Evolutionary conservation across 2,888 invertebrate genomes (phyloP), one percentile per base, ranked within the genome.

Genomic region (Orthosia cruda): DNA sequence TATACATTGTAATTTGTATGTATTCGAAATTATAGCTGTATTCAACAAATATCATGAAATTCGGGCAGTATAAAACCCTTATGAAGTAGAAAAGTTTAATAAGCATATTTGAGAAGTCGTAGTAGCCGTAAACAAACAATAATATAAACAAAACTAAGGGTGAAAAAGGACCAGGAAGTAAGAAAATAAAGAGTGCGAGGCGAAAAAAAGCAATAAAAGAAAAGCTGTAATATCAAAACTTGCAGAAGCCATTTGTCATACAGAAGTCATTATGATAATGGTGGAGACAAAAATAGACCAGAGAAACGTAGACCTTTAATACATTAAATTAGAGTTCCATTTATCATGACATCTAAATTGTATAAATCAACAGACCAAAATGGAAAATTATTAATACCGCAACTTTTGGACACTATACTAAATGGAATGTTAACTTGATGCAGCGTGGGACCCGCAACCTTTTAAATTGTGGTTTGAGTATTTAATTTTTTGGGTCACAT

Each of bases 191-290:
- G 13, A 57, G 18, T 61, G 11, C 23, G 13, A 23, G 15, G 26
- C 40, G 26, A n/a, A n/a, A 20, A 20, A 58, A 5, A 15, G 49
- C 61, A 62, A 55, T 65, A 72, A 55, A 61, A 2, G 5, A 26
- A 65, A 65, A 18, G 45, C 47, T 57, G 16, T 76, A 23, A 54
- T 72, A 82, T 45, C 26, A 23, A 32, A 68, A 65, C 45, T 65
- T 65, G 15, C 26, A 40, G n/a, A 20, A 47, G 12, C 45, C 54
- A 58, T 68, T 77, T 69, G 49, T 76, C 64, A 76, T 54, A 54
- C 40, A 68, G 4, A 54, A 81, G 26, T 71, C 61, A 68, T 63
- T 32, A 23, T 40, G 50, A 59, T 58, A 67, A 52, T 52, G 23
- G 49, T 58, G 61, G n/a, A 26, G 9, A 47, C 11, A 15, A n/a